Conservation (phyloP, 2,797 vertebrate species). For the Tachyglossus aculeatus region DNA sequence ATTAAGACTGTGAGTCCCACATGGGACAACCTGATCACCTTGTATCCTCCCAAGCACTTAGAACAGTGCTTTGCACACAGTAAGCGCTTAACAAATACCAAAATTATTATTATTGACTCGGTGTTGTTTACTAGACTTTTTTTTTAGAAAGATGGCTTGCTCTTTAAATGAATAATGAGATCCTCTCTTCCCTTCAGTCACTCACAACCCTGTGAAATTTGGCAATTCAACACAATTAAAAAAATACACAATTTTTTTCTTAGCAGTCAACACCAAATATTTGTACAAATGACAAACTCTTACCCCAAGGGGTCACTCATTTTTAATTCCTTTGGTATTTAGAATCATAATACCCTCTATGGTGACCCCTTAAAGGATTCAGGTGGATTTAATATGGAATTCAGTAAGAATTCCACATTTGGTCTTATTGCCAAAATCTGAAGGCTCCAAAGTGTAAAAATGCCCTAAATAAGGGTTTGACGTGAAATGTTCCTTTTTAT, state of each 20-base stretch:
- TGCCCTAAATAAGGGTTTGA: slow-evolving; percentile 46
- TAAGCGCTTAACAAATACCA: no score
- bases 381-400: slow-evolving; percentile 55
- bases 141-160: background rate
- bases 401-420: slow-evolving; percentile 52
- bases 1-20: no score
- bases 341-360: slow-evolving; percentile 35
- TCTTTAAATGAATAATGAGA: slow-evolving; percentile 1
- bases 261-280: slow-evolving; percentile 40
- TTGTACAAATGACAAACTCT: slow-evolving; percentile 55
- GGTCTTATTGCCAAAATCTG: slow-evolving; percentile 47
- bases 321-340: slow-evolving; percentile 48
- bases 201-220: no score
- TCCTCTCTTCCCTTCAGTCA: no score
- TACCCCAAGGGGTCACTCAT: slow-evolving; percentile 6
- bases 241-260: background rate
- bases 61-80: no score
- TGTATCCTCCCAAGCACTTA: no score
- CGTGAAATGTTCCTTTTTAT: slow-evolving; percentile 42
- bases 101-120: background rate
- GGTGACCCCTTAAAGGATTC: slow-evolving; percentile 50
- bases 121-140: background rate
- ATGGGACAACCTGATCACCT: no score
- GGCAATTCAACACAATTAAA: no score
- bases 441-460: slow-evolving; percentile 46